These are phyloP conservation scores for Pterostichus niger DNA, from an alignment of 2,888 invertebrate genomes.

Conservation along the genomic window DNA sequence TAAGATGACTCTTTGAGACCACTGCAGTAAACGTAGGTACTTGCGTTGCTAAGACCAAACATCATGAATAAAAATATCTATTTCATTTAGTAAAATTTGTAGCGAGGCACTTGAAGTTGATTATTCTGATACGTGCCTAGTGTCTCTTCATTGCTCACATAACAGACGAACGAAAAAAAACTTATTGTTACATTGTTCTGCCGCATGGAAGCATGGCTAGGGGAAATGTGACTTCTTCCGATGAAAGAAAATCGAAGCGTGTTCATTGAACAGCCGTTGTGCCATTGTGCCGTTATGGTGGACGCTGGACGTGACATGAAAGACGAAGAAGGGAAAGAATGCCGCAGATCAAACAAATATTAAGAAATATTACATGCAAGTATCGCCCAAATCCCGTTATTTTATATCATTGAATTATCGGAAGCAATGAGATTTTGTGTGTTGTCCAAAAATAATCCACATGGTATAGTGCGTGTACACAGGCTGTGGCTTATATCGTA, in stretches of 20 bases:
- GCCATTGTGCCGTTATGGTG: slow-evolving; percentile 41
- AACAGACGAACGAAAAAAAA: slow-evolving; percentile 7
- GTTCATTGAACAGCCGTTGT: slow-evolving; percentile 63
- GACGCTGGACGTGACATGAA: slow-evolving; percentile 59
- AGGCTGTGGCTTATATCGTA: not conserved
- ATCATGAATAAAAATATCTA: too few species aligned
- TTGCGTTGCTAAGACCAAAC: too few species aligned
- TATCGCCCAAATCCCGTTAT: slow-evolving; percentile 52
- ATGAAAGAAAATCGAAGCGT: slow-evolving; percentile 65
- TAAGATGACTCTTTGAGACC: slow-evolving; percentile 71
- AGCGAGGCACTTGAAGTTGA: not conserved
- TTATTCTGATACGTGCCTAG: slow-evolving; percentile 15
- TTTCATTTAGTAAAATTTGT: too few species aligned
- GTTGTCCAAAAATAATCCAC: not conserved
- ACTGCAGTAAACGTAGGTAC: too few species aligned
- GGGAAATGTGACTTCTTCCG: slow-evolving; percentile 41
- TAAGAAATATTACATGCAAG: slow-evolving; percentile 64
- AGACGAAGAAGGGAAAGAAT: slow-evolving; percentile 8
- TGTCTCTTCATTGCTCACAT: not conserved
- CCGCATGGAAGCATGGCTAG: not conserved
- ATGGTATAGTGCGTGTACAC: slow-evolving; percentile 31
- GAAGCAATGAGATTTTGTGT: slow-evolving; percentile 2
- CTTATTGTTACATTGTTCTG: slow-evolving; percentile 48
- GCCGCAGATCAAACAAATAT: slow-evolving; percentile 63
- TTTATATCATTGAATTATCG: slow-evolving; percentile 51